Evolutionary conservation across 2,888 invertebrate genomes (phyloP), one percentile per base, ranked within the genome.

Genomic region (Agonopterix arenella): DNA sequence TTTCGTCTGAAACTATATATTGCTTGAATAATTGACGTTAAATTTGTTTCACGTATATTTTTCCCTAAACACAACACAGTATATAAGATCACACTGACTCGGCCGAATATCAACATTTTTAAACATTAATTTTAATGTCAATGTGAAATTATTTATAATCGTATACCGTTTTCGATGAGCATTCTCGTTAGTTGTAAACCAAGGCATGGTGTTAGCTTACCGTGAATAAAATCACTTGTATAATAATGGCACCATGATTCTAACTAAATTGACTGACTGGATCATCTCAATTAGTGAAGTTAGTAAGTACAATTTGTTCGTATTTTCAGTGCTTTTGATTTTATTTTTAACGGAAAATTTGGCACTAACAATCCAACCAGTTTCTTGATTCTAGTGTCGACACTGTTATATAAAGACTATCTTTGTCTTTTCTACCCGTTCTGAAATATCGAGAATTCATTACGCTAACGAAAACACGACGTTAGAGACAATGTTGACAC

Each of bases 1-100:
- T n/a, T 40, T 38, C 38, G 38, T 38, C 1, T 4, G 8, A 40
- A n/a, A 40, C 28, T 40, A 40, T 40, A 10, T 63, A 61, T 59
- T 56, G 58, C 56, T 55, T 13, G 54, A 52, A 57, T 69, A 71
- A 73, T 73, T 74, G 73, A 74, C 73, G 48, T 45, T 49, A 44
- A 48, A 46, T 56, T 42, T 40, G 55, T 54, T 52, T 54, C 41
- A 10, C 4, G 3, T 40, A 4, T 40, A 9, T 40, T 4, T n/a
- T 40, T 3, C 0, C 13, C 36, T 49, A 44, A 54, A 59, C 60
- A 55, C 58, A 59, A 57, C 58, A 56, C 50, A 56, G 57, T 46
- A 16, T 11, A 36, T 38, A 51, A 51, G 49, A 49, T 49, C 53
- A 52, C 58, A 51, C 44, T 40, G 49, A 50, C 43, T 10, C 16